Conservation (phyloP, 2,888 invertebrate species). For the Norana najaformis region DNA sequence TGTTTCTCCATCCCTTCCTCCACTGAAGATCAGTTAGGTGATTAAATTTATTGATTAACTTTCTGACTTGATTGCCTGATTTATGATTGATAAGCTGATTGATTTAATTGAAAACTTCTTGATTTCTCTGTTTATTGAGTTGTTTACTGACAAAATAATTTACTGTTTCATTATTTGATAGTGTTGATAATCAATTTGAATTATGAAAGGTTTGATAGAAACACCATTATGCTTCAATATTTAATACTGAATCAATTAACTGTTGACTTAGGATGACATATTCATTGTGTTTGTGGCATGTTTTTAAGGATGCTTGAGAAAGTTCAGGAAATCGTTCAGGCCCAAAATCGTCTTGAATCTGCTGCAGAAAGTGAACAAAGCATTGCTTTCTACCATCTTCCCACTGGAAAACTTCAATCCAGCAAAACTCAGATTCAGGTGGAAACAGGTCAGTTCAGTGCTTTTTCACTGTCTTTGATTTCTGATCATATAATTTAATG, state of each 20-base stretch:
- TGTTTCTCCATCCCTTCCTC: too few relatives aligned
- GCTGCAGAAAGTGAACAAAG: not conserved
- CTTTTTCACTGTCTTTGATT: too few relatives aligned
- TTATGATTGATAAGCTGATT: not conserved
- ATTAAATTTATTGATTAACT: too few relatives aligned
- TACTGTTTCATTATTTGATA: not conserved
- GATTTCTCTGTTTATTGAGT: not conserved
- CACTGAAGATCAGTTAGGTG: too few relatives aligned
- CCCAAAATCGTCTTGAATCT: not conserved
- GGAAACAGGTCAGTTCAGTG: not conserved
- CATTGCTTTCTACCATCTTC: not conserved
- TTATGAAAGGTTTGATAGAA: not conserved
- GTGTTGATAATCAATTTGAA: not conserved
- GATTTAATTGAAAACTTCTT: not conserved
- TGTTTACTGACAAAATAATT: not conserved
- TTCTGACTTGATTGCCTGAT: too few relatives aligned
- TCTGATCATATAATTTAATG: not conserved
- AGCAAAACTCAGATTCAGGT: not conserved
- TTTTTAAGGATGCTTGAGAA: constrained; percentile 10
- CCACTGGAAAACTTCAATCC: not conserved
- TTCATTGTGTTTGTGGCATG: not conserved
- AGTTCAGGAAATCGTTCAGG: not conserved
- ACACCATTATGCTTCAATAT: not conserved
- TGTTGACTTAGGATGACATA: not conserved
- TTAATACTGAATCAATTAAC: not conserved